Percentiles rank a stretch among this genome's conserved stretches.
Evolutionary conservation across 1,140 invertebrate species (phyloP).

Genomic region (Drosophila sp.): DNA sequence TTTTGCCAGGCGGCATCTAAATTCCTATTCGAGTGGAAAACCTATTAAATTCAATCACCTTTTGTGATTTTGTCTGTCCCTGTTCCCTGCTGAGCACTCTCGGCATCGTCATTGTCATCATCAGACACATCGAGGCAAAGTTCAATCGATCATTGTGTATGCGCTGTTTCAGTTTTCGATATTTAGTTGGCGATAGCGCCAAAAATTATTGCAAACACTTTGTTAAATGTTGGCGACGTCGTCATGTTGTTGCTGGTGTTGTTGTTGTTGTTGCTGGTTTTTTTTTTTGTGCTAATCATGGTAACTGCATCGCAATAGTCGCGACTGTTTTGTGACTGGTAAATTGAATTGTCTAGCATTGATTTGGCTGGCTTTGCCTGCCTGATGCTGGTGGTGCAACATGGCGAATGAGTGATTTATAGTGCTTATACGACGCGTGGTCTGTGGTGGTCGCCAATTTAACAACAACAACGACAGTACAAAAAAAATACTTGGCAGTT

Average conservation of each 20-base stretch:
- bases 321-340: conserved; percentile 56
- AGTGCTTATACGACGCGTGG: conserved; percentile 76
- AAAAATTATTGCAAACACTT: conserved; percentile 79
- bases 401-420: conserved; percentile 78
- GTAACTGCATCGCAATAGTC: conserved; percentile 65
- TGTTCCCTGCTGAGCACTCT: conserved; percentile 27
- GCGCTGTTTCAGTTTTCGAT: conserved; percentile 54
- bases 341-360: conserved; percentile 76
- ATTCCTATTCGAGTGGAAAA: conserved; percentile 28
- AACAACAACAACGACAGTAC: conserved; percentile 17
- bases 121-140: conserved; percentile 52
- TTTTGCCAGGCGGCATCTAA: conserved; percentile 19
- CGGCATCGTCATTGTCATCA: conserved; percentile 42
- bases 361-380: conserved; percentile 32
- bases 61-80: conserved; percentile 52
- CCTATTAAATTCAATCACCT: conserved; percentile 73
- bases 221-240: conserved; percentile 70
- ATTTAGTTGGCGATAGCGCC: conserved; percentile 74
- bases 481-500: conserved; percentile 44
- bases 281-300: conserved; percentile 40
- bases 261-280: too few relatives aligned
- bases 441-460: conserved; percentile 49
- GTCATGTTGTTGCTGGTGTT: conserved; percentile 10
- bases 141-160: conserved; percentile 74
- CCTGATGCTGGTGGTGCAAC: conserved; percentile 38